Conservation (phyloP, 1,140 invertebrate species). For the Drosophila aff. region DNA sequence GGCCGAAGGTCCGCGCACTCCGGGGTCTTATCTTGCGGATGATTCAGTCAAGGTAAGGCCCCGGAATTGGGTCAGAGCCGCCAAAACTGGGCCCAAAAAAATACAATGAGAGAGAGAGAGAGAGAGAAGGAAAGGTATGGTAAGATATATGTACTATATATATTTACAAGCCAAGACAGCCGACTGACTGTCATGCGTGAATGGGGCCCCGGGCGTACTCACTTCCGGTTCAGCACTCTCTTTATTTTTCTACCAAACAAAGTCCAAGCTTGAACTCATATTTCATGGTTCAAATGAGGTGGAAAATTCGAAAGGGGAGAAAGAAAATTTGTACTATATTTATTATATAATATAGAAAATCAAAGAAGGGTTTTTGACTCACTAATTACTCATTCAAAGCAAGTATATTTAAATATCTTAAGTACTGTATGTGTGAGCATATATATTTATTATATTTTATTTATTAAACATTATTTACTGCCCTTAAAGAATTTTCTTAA, state of each 20-base stretch:
- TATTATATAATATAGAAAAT: neutral
- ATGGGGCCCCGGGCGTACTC: slow-evolving; percentile 27
- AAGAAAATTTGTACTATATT: neutral
- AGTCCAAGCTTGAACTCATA: slow-evolving; percentile 43
- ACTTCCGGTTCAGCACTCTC: slow-evolving; percentile 35
- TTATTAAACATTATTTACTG: neutral
- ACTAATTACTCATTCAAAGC: neutral
- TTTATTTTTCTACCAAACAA: neutral
- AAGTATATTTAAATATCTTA: neutral
- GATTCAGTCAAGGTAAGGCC: slow-evolving; percentile 53
- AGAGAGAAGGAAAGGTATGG: neutral
- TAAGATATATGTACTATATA: neutral
- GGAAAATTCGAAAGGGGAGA: slow-evolving; percentile 8
- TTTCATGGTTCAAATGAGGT: slow-evolving; percentile 67
- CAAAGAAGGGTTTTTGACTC: no score
- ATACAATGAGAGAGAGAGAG: neutral
- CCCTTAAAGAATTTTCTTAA: neutral
- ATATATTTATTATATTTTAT: neutral
- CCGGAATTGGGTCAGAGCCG: slow-evolving; percentile 40
- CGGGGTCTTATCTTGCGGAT: slow-evolving; percentile 38
- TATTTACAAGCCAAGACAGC: neutral
- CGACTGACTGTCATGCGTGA: slow-evolving; percentile 40
- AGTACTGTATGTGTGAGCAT: neutral
- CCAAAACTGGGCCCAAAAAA: slow-evolving; percentile 23
- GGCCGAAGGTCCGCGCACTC: slow-evolving; percentile 12